These are phyloP conservation scores for Luperina nickerlii DNA, from an alignment of 2,888 invertebrate genomes.

Conservation along the genomic window DNA sequence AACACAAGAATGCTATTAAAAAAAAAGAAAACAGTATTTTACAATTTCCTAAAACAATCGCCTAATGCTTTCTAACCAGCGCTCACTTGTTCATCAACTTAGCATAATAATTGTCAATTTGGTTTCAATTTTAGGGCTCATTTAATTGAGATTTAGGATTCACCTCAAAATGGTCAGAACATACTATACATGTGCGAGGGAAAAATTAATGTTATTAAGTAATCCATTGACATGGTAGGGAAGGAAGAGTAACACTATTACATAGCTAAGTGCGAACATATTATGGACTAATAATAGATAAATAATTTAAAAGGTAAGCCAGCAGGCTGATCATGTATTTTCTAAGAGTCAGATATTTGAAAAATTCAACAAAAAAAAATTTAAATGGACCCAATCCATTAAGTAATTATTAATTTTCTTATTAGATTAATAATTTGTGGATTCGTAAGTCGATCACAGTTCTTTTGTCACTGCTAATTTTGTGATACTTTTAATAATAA, in stretches of 20 bases:
- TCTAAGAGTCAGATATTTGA: slow-evolving; percentile 10
- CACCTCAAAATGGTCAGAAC: slow-evolving; percentile 58
- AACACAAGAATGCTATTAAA: slow-evolving; percentile 86
- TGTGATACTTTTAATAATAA: slow-evolving; percentile 67
- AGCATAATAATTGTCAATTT: slow-evolving; percentile 80
- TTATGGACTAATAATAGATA: slow-evolving; percentile 1
- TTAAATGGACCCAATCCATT: slow-evolving; percentile 9
- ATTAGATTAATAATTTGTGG: slow-evolving; percentile 39
- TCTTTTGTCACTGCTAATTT: slow-evolving; percentile 62
- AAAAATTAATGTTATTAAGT: slow-evolving; percentile 47
- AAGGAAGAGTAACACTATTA: background rate
- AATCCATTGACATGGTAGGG: slow-evolving; percentile 32
- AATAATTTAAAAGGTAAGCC: slow-evolving; percentile 23
- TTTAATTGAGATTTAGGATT: slow-evolving; percentile 71
- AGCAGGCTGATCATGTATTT: slow-evolving; percentile 3
- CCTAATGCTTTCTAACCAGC: slow-evolving; percentile 77
- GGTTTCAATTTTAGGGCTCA: slow-evolving; percentile 85
- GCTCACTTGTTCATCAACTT: slow-evolving; percentile 77
- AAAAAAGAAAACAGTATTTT: slow-evolving; percentile 86
- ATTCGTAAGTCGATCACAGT: slow-evolving; percentile 67
- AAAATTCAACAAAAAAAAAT: slow-evolving; percentile 37
- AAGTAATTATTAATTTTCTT: slow-evolving; percentile 30
- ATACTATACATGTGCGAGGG: slow-evolving; percentile 50
- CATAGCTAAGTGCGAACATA: slow-evolving; percentile 33
- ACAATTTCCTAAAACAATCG: slow-evolving; percentile 87